Evolutionary conservation across 2,113 vertebrate genomes (phyloP), one percentile per base, ranked within the genome.

Genomic region (Oenanthe oenanthe): DNA sequence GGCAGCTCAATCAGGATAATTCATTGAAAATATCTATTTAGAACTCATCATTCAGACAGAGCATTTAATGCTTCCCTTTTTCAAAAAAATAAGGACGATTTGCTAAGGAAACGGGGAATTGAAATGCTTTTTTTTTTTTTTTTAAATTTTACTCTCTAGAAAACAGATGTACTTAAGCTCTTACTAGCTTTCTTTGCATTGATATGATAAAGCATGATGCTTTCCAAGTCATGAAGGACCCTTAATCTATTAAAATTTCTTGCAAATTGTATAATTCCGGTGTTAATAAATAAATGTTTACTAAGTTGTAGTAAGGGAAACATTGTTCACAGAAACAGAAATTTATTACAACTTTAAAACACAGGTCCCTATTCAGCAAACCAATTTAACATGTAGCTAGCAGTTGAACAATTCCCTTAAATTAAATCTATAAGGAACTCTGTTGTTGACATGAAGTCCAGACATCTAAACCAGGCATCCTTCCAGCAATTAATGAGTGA

Each of bases 1-100:
- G 89, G 80, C 91, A 88, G 77, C 85, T 91, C 83, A 92, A 96
- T 96, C 77, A 95, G 85, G 89, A 77, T 94, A 96, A 96, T 94
- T 96, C 8, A 47, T 67, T 91, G 51, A 94, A 97, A 95, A 95
- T 88, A 85, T 89, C 83, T 93, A 40, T 92, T 96, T 85, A 72
- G 89, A 93, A 91, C 88, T 91, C 84, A 87, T 95, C 63, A 65
- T 66, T 45, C 43, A 85, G 56, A 51, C 31, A 77, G 28, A 87
- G 10, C 32, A 62, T 94, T 95, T 78, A 94, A 92, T 88, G 80
- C 60, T 96, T 93, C 85, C 53, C 51, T 93, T 96, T 91, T 89
- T 83, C 60, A 92, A 92, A 83, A 76, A 85, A 93, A 47, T 60
- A 63, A 91, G 45, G 51, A 77, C 22, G 12, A 56, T 86, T 97